Conservation (phyloP, 2,113 vertebrate species). For the Anthoscopus minutus region DNA sequence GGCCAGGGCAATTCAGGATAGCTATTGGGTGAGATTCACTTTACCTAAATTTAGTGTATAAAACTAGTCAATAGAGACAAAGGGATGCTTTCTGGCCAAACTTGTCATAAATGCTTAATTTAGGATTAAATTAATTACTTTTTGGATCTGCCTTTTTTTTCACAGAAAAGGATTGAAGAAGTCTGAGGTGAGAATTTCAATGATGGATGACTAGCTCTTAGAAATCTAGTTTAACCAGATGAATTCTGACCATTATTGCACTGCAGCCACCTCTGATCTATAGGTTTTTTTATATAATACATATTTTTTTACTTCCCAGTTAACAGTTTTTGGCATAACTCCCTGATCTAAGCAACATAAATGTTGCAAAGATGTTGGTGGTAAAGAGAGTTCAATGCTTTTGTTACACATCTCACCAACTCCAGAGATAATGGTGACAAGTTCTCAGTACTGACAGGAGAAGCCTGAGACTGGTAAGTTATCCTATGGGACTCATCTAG, state of each 20-base stretch:
- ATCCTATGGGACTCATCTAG: neutral
- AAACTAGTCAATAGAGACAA: neutral
- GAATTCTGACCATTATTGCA: neutral
- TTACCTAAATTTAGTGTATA: neutral
- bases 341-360: neutral
- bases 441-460: neutral
- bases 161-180: neutral
- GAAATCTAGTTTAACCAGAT: neutral
- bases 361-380: neutral
- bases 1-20: neutral
- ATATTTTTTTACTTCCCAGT: neutral
- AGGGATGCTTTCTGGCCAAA: neutral
- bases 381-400: neutral
- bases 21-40: neutral
- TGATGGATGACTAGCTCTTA: neutral
- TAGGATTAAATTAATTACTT: neutral
- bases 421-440: neutral
- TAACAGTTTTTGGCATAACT: neutral
- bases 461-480: neutral
- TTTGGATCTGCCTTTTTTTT: neutral
- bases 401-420: neutral
- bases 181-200: neutral
- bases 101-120: neutral
- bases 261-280: neutral
- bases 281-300: neutral